Evolutionary conservation across 2,888 invertebrate species (phyloP), one percentile per base, ranked within the genome.

Genomic region (Scaptomyza flava): DNA sequence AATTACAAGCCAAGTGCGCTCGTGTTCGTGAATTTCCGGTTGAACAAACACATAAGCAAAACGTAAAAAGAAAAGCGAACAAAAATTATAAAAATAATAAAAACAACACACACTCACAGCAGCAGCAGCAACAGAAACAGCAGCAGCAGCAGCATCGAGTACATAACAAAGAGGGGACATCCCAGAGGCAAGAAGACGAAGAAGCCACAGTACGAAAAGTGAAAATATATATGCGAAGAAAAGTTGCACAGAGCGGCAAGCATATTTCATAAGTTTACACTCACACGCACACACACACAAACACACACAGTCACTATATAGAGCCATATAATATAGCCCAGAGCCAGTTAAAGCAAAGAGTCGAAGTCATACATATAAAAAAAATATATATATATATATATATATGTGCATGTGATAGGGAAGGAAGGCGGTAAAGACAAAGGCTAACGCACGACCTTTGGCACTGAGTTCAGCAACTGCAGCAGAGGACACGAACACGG

Each of bases 21-120:
- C 69, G 86, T 77, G 76, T 89, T 81, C 84, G 82, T 83, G 81
- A 87, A 87, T 86, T 90, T 89, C 89, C 89, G 90, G 90, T 90
- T 90, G 90, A 90, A 90, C 86, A 89, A 88, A 90, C 85, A 84
- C 82, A 85, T 81, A 77, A 77, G 69, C 76, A 72, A 84, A 83
- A 79, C 68, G 80, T 67, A 41, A 80, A 70, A 69, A 69, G 81
- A 79, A 59, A 73, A 72, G 64, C 75, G 51, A 70, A 41, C 60
- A 72, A 75, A 66, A 72, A 74, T 68, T 77, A 70, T 67, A 71
- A 72, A 72, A 74, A 80, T 70, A 70, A 82, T 76, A 81, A 85
- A 66, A 79, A 72, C 69, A 83, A 81, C 70, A 82, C 60, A 42
- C 50, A 31, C 48, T 12, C 14, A 36, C 45, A 60, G 9, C 42